phyloP scores from a whole-genome alignment of 2,888 invertebrate species.

The Cephonodes hylas region DNA sequence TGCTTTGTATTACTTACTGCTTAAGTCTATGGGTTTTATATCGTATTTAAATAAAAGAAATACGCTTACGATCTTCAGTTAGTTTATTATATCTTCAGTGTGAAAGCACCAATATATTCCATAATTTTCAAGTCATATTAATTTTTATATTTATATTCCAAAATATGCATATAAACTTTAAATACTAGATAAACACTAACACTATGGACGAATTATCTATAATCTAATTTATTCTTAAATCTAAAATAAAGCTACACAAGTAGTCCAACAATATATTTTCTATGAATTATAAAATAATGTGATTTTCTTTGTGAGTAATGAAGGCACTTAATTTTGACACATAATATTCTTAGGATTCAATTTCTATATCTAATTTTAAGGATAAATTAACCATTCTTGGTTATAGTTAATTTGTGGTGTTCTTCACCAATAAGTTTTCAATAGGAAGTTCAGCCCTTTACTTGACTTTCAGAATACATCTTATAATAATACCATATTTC shows the following conservation, averaged over 20 bases:
- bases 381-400: too few species aligned
- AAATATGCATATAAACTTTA: conserved; percentile 11
- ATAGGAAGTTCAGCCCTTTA: too few species aligned
- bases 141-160: not conserved
- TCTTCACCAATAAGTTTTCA: too few species aligned
- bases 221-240: not conserved
- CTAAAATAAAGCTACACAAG: not conserved
- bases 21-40: too few species aligned
- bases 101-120: not conserved
- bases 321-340: conserved; percentile 8
- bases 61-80: not conserved
- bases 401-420: too few species aligned
- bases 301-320: not conserved
- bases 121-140: not conserved
- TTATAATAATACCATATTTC: too few species aligned
- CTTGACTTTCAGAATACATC: too few species aligned
- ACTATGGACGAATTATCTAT: conserved; percentile 3
- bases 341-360: not conserved
- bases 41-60: not conserved
- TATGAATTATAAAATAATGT: not conserved
- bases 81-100: not conserved
- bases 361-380: not conserved
- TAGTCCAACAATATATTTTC: not conserved
- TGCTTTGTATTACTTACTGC: too few species aligned
- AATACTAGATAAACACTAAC: not conserved